These are phyloP conservation scores for Oxyruncus cristatus DNA, from an alignment of 2,113 vertebrate genomes.

Conservation along the genomic window DNA sequence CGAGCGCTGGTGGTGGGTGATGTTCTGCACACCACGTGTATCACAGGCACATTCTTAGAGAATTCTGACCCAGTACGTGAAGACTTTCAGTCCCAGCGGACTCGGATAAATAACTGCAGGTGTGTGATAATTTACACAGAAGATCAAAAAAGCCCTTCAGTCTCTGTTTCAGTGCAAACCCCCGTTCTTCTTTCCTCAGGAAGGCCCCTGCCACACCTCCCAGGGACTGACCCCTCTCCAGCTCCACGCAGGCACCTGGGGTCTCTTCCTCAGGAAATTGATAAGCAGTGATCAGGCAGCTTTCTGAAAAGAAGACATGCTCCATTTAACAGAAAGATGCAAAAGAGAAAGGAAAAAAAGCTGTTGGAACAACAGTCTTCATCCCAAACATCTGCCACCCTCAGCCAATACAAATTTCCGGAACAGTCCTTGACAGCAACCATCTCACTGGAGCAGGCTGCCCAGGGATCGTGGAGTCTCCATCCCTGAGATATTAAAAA, in stretches of 20 bases:
- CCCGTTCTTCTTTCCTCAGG: neutral
- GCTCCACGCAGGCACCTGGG: neutral
- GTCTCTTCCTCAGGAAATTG: neutral
- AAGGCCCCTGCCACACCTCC: neutral
- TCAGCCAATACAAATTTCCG: neutral
- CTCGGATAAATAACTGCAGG: neutral
- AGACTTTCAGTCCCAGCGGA: neutral
- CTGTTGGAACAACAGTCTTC: neutral
- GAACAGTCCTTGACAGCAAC: neutral
- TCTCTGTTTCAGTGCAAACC: neutral
- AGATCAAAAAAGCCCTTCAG: neutral
- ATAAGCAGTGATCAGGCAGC: neutral
- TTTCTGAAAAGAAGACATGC: neutral
- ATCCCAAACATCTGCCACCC: neutral
- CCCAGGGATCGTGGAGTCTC: neutral
- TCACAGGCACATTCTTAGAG: neutral
- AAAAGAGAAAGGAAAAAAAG: neutral
- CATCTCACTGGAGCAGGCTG: neutral
- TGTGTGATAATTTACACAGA: neutral
- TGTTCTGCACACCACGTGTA: neutral
- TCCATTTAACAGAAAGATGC: neutral
- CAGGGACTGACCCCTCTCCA: neutral
- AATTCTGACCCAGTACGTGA: neutral
- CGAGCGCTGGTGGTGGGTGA: rapidly evolving
- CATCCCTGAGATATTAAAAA: neutral